Conservation (phyloP, 2,888 invertebrate species). For the Andrena camellia region DNA sequence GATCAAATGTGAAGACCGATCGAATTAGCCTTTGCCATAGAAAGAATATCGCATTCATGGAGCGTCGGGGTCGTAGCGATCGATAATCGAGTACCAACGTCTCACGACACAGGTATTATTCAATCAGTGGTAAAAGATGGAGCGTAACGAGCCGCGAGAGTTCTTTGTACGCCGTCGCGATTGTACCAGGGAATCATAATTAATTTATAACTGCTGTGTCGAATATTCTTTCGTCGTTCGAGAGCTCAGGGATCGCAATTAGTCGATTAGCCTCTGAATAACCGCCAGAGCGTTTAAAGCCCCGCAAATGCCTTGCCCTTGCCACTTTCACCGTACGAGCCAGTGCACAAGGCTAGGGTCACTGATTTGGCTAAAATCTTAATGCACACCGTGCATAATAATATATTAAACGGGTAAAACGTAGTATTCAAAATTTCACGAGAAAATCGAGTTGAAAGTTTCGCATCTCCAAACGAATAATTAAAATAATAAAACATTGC, state of each 20-base stretch:
- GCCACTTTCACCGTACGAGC: slow-evolving; percentile 10
- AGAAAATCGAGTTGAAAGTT: too few species aligned
- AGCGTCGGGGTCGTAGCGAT: slow-evolving; percentile 2
- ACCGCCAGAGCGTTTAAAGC: not conserved
- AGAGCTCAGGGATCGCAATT: not conserved
- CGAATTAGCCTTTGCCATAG: slow-evolving; percentile 3
- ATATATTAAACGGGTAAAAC: too few species aligned
- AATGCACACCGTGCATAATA: too few species aligned
- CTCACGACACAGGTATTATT: slow-evolving; percentile 1
- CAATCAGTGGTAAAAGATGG: slow-evolving; percentile 2
- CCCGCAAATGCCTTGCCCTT: slow-evolving; percentile 9
- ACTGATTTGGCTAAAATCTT: too few species aligned
- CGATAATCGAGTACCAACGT: slow-evolving; percentile 21
- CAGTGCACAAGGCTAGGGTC: too few species aligned
- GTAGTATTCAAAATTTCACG: too few species aligned
- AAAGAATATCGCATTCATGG: not conserved
- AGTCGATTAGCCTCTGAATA: slow-evolving; percentile 1
- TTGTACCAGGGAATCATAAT: not conserved
- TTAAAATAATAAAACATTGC: too few species aligned
- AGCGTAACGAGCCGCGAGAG: not conserved
- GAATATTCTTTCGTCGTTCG: not conserved
- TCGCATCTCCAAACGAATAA: too few species aligned
- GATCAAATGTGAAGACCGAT: slow-evolving; percentile 13
- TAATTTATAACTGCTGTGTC: slow-evolving; percentile 15
- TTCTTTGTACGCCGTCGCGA: not conserved